Evolutionary conservation across 1,140 invertebrate species (phyloP).

Genomic region (Anastrepha ludens): DNA sequence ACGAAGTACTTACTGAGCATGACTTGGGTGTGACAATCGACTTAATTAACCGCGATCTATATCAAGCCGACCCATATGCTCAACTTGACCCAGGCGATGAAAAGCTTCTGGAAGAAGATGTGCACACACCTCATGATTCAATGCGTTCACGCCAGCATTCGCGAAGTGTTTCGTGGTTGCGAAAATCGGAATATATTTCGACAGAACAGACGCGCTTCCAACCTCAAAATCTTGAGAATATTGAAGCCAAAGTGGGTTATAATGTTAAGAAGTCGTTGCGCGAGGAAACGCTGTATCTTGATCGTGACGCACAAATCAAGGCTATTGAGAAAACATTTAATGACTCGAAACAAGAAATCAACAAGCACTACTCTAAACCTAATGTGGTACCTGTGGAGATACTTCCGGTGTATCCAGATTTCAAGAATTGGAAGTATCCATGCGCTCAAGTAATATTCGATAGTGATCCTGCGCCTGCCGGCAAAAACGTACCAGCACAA

Average conservation of each 20-base stretch:
- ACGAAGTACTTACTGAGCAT: slow-evolving; percentile 97
- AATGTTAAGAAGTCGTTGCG: slow-evolving; percentile 97
- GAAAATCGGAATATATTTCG: slow-evolving; percentile 99
- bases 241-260: slow-evolving; percentile 98
- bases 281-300: slow-evolving; percentile 97
- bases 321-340: slow-evolving; percentile 99
- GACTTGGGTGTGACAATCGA: slow-evolving; percentile 97
- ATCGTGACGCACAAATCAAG: slow-evolving; percentile 96
- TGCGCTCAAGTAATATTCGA: slow-evolving; percentile 99
- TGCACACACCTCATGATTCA: slow-evolving; percentile 89
- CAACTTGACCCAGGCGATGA: slow-evolving; percentile 92
- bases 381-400: slow-evolving; percentile 94
- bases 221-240: slow-evolving; percentile 95
- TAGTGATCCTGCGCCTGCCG: slow-evolving; percentile 92
- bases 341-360: slow-evolving; percentile 89
- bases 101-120: slow-evolving; percentile 94
- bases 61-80: slow-evolving; percentile 84
- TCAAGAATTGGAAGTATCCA: slow-evolving; percentile 97
- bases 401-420: slow-evolving; percentile 94
- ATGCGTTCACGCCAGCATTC: slow-evolving; percentile 93
- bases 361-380: slow-evolving; percentile 96
- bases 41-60: slow-evolving; percentile 96
- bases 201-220: slow-evolving; percentile 98
- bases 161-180: slow-evolving; percentile 95
- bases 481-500: slow-evolving; percentile 88